These are phyloP conservation scores for Arothron firmamentum DNA, from an alignment of 2,113 vertebrate genomes.

Conservation along the genomic window DNA sequence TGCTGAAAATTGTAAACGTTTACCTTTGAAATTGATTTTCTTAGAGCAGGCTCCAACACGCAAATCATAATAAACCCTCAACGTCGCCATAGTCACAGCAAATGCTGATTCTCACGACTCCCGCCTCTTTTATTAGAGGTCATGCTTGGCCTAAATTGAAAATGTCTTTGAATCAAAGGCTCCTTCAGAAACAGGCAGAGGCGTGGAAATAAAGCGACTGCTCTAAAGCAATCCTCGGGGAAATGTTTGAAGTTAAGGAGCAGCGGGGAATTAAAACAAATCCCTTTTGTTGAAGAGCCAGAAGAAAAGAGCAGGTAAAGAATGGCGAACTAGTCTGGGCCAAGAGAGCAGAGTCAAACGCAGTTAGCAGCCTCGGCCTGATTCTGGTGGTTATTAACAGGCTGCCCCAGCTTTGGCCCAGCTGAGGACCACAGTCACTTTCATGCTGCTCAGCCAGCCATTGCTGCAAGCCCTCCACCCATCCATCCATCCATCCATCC, in stretches of 20 bases:
- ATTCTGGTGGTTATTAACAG: slow-evolving; percentile 30
- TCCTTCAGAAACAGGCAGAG: no score
- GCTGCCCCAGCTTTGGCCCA: slow-evolving; percentile 51
- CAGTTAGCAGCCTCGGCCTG: slow-evolving; percentile 18
- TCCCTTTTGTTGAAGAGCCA: no score
- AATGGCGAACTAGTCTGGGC: slow-evolving; percentile 3
- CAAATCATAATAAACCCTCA: background rate
- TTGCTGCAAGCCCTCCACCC: slow-evolving; percentile 9
- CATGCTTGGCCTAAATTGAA: no score
- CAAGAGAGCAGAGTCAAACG: slow-evolving; percentile 4
- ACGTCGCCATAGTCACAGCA: background rate
- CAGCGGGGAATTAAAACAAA: no score
- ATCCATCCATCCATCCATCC: slow-evolving; percentile 5
- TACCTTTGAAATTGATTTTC: no score
- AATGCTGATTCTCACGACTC: background rate
- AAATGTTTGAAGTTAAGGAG: no score
- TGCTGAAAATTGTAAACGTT: no score
- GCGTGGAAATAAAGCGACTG: no score
- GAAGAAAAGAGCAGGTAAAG: background rate
- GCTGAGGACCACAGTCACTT: slow-evolving; percentile 53
- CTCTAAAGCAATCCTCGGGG: no score
- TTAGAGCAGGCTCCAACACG: no score
- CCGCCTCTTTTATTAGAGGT: no score
- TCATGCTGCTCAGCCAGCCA: slow-evolving; percentile 43
- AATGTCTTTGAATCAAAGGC: no score